phyloP scores from a whole-genome alignment of 2,113 vertebrate genomes.

The Cygnus atratus region DNA sequence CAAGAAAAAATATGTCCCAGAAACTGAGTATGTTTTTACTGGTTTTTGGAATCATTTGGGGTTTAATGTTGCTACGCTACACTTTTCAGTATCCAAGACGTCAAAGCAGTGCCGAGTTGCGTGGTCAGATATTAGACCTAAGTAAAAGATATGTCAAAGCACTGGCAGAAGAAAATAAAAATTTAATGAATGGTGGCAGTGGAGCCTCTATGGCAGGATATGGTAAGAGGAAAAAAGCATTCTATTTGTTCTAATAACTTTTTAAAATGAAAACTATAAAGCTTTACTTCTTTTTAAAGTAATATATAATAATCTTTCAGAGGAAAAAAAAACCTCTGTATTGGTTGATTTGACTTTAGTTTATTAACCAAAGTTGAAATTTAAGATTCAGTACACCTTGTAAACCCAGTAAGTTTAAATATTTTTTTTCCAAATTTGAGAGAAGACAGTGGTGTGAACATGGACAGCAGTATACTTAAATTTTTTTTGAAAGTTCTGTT shows the following conservation, averaged over 20 bases:
- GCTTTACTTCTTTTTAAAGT: not conserved
- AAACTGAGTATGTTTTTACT: constrained; percentile 92
- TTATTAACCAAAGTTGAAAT: not conserved
- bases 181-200: constrained; percentile 79
- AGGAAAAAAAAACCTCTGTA: not conserved
- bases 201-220: constrained; percentile 94
- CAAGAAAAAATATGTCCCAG: constrained; percentile 95
- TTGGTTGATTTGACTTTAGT: not conserved
- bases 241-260: not conserved
- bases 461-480: not conserved
- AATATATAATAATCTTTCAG: not conserved
- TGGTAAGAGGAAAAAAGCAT: constrained; percentile 77
- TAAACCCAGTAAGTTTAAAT: not conserved
- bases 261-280: not conserved
- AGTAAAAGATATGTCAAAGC: constrained; percentile 95
- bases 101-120: constrained; percentile 91
- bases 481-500: not conserved
- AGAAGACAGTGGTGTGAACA: not conserved
- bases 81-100: constrained; percentile 91
- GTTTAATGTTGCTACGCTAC: constrained; percentile 92
- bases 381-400: not conserved
- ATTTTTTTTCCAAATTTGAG: not conserved
- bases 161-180: constrained; percentile 93
- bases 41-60: constrained; percentile 92
- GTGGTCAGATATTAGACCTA: constrained; percentile 94